Evolutionary conservation across 2,113 vertebrate species (phyloP).

Genomic region (Onychostoma macrolepis): DNA sequence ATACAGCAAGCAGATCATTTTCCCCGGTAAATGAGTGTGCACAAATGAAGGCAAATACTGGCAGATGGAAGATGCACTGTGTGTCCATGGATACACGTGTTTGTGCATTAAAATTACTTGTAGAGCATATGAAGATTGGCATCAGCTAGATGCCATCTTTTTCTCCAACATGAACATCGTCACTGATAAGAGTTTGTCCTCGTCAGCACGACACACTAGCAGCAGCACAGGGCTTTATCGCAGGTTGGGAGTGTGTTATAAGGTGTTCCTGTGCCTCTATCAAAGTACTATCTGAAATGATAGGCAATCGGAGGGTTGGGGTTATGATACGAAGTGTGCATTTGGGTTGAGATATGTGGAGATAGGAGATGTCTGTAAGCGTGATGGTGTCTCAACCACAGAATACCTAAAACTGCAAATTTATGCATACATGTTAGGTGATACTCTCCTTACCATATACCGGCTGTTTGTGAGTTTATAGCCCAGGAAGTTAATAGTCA

Average conservation of each 20-base stretch:
- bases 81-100: conserved; percentile 22
- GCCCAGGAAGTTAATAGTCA: not conserved
- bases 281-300: conserved; percentile 50
- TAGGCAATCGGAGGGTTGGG: conserved; percentile 20
- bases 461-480: conserved; percentile 7
- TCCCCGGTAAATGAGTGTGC: conserved; percentile 6
- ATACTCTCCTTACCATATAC: not conserved
- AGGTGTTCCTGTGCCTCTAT: conserved; percentile 44
- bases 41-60: conserved; percentile 13
- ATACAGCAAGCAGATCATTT: conserved; percentile 43
- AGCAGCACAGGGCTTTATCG: conserved; percentile 40
- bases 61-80: not conserved
- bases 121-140: conserved; percentile 61
- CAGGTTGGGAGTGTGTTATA: conserved; percentile 36
- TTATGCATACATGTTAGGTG: not conserved
- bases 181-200: conserved; percentile 71
- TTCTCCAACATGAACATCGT: conserved; percentile 64
- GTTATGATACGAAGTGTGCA: not conserved
- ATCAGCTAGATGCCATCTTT: conserved; percentile 68
- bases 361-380: not conserved
- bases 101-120: conserved; percentile 14
- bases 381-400: not conserved
- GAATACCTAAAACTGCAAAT: not conserved
- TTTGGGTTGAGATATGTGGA: not conserved
- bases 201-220: conserved; percentile 61